Base-by-base conservation (phyloP, 2,797 vertebrate genomes). In the Sylvia borin region DNA sequence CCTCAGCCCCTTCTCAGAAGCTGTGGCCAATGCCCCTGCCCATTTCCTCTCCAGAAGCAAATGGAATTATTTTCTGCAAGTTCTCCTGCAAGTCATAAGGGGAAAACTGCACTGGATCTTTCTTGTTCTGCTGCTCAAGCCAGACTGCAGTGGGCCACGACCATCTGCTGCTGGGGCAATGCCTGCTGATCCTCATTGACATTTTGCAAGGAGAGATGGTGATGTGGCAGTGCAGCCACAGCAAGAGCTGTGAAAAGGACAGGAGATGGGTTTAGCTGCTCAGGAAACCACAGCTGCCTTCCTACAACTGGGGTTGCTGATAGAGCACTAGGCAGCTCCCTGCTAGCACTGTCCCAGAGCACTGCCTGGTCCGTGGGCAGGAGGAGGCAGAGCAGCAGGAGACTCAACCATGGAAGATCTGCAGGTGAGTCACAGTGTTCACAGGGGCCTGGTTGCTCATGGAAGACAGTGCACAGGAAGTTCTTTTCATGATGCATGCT, bases 221-320 rank as follows among this genome's bases (percentile, higher is more conserved):
- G 31, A 26, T 24, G 76, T 34, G 70, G 50, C 40, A 53, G 61
- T 9, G 0, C 13, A 17, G 53, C 16, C 19, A 15, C 31, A 77
- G 65, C 0, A 1, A 64, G 66, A 22, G 58, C 57, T 8, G 26
- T 32, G 66, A 1, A 57, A 60, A 78, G 70, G 70, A 38, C 62
- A 65, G 85, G 54, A 75, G 38, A 13, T 66, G 66, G 27, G 4
- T 77, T 92, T 47, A 45, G 53, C 53, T 45, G 45, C 78, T 85
- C 87, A 87, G 93, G 89, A 96, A 96, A 75, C 92, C 60, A 1
- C 87, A 48, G 32, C 20, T 89, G 48, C 67, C 45, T 24, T 57
- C 31, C 67, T 48, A 18, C 48, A 86, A 21, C 94, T 94, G 95
- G 0, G 26, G 0, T 3, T 38, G 32, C 78, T 74, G 95, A 96